Percentiles rank a stretch among this genome's conserved stretches.
Evolutionary conservation across 2,797 vertebrate genomes (phyloP).

Genomic region (Poliocrania exsul): DNA sequence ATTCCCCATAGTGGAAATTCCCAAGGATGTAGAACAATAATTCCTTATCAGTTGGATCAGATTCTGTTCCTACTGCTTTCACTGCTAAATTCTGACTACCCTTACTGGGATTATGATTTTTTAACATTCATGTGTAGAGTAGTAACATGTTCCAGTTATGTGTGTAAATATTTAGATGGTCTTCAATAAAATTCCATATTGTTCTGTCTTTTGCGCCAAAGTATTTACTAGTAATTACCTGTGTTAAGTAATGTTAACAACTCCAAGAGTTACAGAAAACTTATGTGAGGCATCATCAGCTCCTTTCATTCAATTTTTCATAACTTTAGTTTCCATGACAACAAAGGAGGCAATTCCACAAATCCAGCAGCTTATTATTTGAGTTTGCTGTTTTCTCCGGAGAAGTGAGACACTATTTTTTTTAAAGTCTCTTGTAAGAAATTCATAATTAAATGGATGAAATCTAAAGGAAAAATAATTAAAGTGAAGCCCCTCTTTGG

Average conservation of each 20-base stretch:
- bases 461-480: conserved; percentile 59
- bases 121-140: background rate
- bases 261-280: background rate
- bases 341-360: conserved; percentile 44
- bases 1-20: background rate
- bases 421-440: background rate
- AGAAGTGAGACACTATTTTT: background rate
- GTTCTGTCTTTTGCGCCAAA: background rate
- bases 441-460: conserved; percentile 29
- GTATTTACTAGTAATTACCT: background rate
- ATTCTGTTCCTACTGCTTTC: background rate
- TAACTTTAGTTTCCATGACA: conserved; percentile 60
- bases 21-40: background rate
- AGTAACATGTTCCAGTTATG: background rate
- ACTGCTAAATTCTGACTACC: background rate
- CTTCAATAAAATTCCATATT: background rate
- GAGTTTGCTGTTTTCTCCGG: conserved; percentile 22
- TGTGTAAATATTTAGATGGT: background rate
- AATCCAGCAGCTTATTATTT: conserved; percentile 49
- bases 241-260: background rate
- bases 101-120: background rate
- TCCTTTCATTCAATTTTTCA: conserved; percentile 52
- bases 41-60: background rate
- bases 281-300: background rate
- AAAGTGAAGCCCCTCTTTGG: conserved; percentile 38